Base-by-base conservation (phyloP, 2,888 invertebrate genomes). In the Linnaemya vulpina region DNA sequence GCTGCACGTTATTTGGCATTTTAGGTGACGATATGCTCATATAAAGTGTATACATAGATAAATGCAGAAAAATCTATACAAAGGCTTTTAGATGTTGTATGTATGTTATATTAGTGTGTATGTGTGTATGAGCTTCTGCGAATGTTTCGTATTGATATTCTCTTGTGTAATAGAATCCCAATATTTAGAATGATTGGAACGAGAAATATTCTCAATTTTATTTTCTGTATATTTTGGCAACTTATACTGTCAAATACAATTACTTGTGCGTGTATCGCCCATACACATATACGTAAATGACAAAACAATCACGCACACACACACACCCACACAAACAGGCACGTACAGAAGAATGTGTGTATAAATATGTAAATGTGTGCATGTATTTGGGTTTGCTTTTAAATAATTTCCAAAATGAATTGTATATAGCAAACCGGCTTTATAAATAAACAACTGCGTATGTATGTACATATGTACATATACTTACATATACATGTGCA, bases 151-250 rank as follows among this genome's bases (percentile, higher is more conserved):
- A 55, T 55, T 25, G 11, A 15, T n/a, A 49, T 17, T n/a, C 49
- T 49, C 35, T 60, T 38, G 35, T 60, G 17, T 38, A 62, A 11
- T 20, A 60, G 15, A 40, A 62, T 11, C 53, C 11, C 22, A 53
- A 22, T 22, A 22, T 9, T 10, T 58, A 30, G 30, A 35, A 58
- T 17, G 35, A 10, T n/a, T n/a, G 9, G 8, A 60, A 4, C n/a
- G n/a, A 60, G n/a, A 60, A 43, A n/a, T 70, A 22, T 51, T 68
- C 30, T 67, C 22, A 35, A 20, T 17, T 68, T 53, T 13, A 17
- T 35, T 55, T 53, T 70, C 15, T 9, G 15, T 60, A 17, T 46
- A 65, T 76, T 80, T 82, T 76, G 76, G 65, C 51, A 83, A 71
- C 65, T 70, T 51, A 70, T 40, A 70, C 71, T 35, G 11, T 7